These are phyloP conservation scores for Lochmaea capreae DNA, from an alignment of 2,888 invertebrate genomes.

Conservation along the genomic window DNA sequence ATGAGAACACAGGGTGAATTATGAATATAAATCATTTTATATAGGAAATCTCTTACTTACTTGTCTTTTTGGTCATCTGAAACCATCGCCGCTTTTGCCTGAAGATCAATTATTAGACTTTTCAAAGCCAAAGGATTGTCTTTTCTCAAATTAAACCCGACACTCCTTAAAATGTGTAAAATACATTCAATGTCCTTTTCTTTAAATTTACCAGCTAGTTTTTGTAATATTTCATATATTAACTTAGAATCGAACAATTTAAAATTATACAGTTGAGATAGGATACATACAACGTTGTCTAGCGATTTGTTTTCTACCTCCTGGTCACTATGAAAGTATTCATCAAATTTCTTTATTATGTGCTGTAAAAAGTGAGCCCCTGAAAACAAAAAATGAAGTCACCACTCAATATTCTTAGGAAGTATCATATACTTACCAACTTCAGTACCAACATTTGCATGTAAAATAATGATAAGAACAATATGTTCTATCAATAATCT, in stretches of 20 bases:
- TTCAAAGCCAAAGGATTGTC: conserved; percentile 87
- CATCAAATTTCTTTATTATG: conserved; percentile 76
- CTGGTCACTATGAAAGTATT: conserved; percentile 66
- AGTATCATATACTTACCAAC: conserved; percentile 72
- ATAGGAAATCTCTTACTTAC: conserved; percentile 51
- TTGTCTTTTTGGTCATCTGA: conserved; percentile 62
- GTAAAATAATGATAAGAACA: conserved; percentile 83
- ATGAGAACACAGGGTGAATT: too few relatives aligned
- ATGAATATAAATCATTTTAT: too few relatives aligned
- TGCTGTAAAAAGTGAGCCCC: conserved; percentile 87
- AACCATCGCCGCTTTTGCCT: conserved; percentile 69
- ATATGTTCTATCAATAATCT: conserved; percentile 86
- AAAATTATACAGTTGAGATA: conserved; percentile 89
- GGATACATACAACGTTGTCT: conserved; percentile 82
- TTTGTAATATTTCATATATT: conserved; percentile 82
- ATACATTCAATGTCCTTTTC: conserved; percentile 90
- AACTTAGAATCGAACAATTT: conserved; percentile 85
- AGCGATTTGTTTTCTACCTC: conserved; percentile 79
- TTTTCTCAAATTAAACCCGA: conserved; percentile 87
- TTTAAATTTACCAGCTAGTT: conserved; percentile 72
- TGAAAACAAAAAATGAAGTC: conserved; percentile 51
- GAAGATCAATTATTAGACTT: conserved; percentile 76
- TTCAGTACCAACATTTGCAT: conserved; percentile 92
- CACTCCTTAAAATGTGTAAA: conserved; percentile 78
- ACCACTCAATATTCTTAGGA: too few relatives aligned